These are phyloP conservation scores for Apis mellifera DNA, from an alignment of 1,140 invertebrate genomes.

Conservation along the genomic window Amel_HAv3.1 CM009938.2:10893001-10893500, in stretches of 20 bases:
- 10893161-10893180: conserved; percentile 58
- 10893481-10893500: too few species aligned
- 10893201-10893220: conserved; percentile 39
- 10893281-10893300: background rate
- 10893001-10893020: conserved; percentile 42
- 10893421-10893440: too few species aligned
- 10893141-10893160: conserved; percentile 62
- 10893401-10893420: too few species aligned
- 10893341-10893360: background rate
- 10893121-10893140: conserved; percentile 61
- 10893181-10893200: conserved; percentile 15
- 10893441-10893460: too few species aligned
- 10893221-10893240: conserved; percentile 62
- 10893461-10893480: too few species aligned
- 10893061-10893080: conserved; percentile 48
- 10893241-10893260: conserved; percentile 60
- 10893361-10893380: background rate
- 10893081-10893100: conserved; percentile 30
- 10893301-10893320: background rate
- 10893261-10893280: conserved; percentile 31
- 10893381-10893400: background rate
- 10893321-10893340: background rate
- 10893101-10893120: conserved; percentile 1
- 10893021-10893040: conserved; percentile 51
- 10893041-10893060: conserved; percentile 16